Evolutionary conservation across 2,797 vertebrate genomes (phyloP), one percentile per base, ranked within the genome.

Genomic region (Pogonophryne albipinna): DNA sequence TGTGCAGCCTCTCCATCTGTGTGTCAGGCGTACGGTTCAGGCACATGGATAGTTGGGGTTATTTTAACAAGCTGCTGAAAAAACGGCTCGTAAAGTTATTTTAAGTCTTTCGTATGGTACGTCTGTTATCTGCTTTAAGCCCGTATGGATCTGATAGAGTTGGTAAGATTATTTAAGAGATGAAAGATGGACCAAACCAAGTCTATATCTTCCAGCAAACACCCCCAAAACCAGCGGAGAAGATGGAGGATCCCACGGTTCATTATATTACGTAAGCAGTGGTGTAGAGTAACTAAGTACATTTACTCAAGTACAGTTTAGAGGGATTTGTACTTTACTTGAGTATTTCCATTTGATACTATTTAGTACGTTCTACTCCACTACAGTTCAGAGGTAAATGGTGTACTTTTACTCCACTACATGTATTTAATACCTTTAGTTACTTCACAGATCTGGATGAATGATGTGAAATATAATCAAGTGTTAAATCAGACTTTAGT

Each of bases 171-270:
- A 59, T 38, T 38, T 8, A 83, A 81, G 82, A 82, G 80, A 91
- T 88, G 87, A 84, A 90, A 86, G 72, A 66, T 90, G 78, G 55
- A 90, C 89, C 91, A 93, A 93, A 93, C 87, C 68, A 83, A 38
- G 86, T 91, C 92, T 94, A 88, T 94, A 92, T 95, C 89, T 95
- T 95, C 93, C 94, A 95, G 94, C 94, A 19, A 14, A 5, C 42
- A 16, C 82, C 84, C 80, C 78, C 84, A 79, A 85, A 38, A 38
- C 34, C 91, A 87, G 94, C 92, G 88, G 92, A 93, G 87, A 92
- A 85, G 91, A 90, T 84, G 84, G 93, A 93, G 92, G 91, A 95
- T 78, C 85, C 85, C 50, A 86, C 91, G 91, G 91, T 93, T 92
- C 93, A 87, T 75, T 84, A 87, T 92, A 94, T 83, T 82, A 92